A percentile compares a stretch with the other conserved stretches of the same genome.
Conservation (phyloP, 1,140 invertebrate species). For the Acromyrmex heyeri region DNA sequence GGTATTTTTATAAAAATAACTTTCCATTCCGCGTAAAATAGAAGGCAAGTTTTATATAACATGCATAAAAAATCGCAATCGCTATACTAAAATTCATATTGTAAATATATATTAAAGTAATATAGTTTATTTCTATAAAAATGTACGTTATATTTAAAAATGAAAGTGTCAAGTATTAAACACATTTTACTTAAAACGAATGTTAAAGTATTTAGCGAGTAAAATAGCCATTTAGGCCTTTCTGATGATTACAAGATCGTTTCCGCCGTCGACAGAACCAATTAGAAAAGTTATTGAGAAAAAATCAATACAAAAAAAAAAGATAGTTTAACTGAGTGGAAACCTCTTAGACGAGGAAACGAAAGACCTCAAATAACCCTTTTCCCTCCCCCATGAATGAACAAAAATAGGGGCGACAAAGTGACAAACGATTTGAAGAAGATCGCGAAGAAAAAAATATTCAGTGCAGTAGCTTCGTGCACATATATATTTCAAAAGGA, state of each 20-base stretch:
- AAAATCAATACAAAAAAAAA: background rate
- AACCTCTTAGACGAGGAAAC: slow-evolving; percentile 32
- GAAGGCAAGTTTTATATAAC: background rate
- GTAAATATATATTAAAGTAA: background rate
- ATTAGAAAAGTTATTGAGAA: slow-evolving; percentile 25
- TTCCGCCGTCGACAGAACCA: slow-evolving; percentile 18
- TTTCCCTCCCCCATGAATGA: slow-evolving; percentile 72
- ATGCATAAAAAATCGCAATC: background rate
- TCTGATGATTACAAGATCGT: slow-evolving; percentile 49
- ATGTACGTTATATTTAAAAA: background rate
- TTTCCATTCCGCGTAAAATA: background rate
- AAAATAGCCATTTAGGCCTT: slow-evolving; percentile 33
- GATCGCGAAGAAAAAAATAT: slow-evolving; percentile 60
- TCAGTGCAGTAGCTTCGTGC: slow-evolving; percentile 75
- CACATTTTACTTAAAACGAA: background rate
- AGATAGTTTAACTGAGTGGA: slow-evolving; percentile 34
- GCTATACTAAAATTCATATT: background rate
- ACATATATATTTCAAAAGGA: slow-evolving; percentile 70
- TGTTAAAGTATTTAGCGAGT: background rate
- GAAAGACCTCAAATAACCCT: slow-evolving; percentile 72
- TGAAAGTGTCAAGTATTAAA: background rate
- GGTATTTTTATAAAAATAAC: slow-evolving; percentile 9
- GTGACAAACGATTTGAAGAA: slow-evolving; percentile 66
- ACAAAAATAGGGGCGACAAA: slow-evolving; percentile 68
- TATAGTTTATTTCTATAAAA: background rate